phyloP scores from a whole-genome alignment of 2,113 vertebrate species.

The Cebidichthys violaceus region DNA sequence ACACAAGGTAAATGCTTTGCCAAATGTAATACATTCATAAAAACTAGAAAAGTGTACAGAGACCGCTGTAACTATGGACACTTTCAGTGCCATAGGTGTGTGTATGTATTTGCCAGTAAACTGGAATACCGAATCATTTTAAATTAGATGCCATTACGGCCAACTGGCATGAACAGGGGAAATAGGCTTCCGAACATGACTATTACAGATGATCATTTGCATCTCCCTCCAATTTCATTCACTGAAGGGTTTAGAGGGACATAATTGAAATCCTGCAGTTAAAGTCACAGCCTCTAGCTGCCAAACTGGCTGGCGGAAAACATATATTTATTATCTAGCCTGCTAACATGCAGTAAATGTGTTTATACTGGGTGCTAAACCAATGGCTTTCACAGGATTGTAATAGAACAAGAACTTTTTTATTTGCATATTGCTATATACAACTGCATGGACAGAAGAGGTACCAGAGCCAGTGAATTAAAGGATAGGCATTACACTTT shows the following conservation, averaged over 20 bases:
- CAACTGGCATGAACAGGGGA: not conserved
- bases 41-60: not conserved
- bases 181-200: constrained; percentile 14
- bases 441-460: not conserved
- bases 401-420: not conserved
- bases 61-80: not conserved
- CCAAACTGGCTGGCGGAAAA: not conserved
- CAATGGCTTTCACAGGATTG: not conserved
- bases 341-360: not conserved
- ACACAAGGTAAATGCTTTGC: constrained; percentile 1
- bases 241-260: not conserved
- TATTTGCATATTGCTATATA: not conserved
- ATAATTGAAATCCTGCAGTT: not conserved
- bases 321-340: not conserved
- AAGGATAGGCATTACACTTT: no score
- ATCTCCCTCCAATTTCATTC: constrained; percentile 1
- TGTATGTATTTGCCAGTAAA: constrained; percentile 21
- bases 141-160: not conserved
- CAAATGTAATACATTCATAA: constrained; percentile 7
- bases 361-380: not conserved
- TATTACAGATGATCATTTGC: constrained; percentile 11
- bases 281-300: not conserved
- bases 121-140: not conserved
- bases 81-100: constrained; percentile 1
- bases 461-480: not conserved